Conservation (phyloP, 64 coral and sea anemone species). For the Cladopsammia gracilis region DNA sequence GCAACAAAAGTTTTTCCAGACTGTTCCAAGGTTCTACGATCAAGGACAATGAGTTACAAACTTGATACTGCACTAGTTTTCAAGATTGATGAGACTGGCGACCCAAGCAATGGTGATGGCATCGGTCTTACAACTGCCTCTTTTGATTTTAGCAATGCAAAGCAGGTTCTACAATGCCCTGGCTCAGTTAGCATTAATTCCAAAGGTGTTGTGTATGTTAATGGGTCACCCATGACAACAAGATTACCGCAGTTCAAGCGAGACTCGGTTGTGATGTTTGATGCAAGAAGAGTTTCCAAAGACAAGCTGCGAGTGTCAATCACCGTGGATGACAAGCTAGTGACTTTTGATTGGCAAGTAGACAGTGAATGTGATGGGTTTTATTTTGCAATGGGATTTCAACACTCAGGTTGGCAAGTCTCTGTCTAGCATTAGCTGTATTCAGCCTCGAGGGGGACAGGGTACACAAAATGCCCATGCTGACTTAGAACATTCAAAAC, state of each 20-base stretch:
- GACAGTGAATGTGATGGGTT: constrained; percentile 79
- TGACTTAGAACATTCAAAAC: too few species aligned
- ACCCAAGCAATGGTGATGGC: constrained; percentile 91
- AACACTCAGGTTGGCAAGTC: constrained; percentile 98
- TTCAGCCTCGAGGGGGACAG: too few species aligned
- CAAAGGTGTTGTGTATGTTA: constrained; percentile 94
- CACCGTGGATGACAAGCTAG: constrained; percentile 95
- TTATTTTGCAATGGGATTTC: constrained; percentile 99
- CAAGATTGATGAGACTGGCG: constrained; percentile 95
- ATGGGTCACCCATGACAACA: constrained; percentile 93
- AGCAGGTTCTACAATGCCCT: constrained; percentile 86
- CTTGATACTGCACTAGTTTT: constrained; percentile 84
- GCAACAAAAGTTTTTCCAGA: constrained; percentile 99
- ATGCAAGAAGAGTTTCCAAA: constrained; percentile 75
- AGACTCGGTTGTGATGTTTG: constrained; percentile 85
- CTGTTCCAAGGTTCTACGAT: constrained; percentile 93
- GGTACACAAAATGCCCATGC: too few species aligned
- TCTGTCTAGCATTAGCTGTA: constrained; percentile 63
- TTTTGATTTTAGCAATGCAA: constrained; percentile 91
- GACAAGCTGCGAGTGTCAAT: constrained; percentile 92
- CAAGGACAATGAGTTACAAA: constrained; percentile 95
- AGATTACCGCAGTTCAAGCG: constrained; percentile 91
- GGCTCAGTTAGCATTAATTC: constrained; percentile 93
- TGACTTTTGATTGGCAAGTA: constrained; percentile 96
- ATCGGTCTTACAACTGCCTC: constrained; percentile 90